Base-by-base conservation (phyloP, 92 coral and sea anemone species). In the Phymanthus crucifer region DNA sequence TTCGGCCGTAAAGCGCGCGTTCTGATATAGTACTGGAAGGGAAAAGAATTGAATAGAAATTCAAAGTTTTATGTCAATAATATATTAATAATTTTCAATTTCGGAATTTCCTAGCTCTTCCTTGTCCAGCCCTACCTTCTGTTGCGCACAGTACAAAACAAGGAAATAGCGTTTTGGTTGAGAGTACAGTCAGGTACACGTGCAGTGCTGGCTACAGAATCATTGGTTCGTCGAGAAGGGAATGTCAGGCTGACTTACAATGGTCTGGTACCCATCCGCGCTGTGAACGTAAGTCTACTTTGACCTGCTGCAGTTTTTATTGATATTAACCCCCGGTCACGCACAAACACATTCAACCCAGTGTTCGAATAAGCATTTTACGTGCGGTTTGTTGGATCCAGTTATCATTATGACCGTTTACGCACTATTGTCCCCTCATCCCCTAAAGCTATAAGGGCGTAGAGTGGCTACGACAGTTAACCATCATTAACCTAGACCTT, bases 191-290 rank as follows among this genome's bases (percentile, higher is more conserved):
- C 12, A 87, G 88, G n/a, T 89, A 87, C 86, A 78, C 84, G 21
- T 92, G 97, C 37, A 66, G 72, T 37, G 26, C 46, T 46, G 94
- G 92, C 4, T 92, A 77, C 80, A 58, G 76, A 38, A 80, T 78
- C 11, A 81, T 90, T 31, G 85, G 82, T 18, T 61, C 88, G 40
- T 37, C 80, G 43, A 67, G 76, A 34, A 73, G 94, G 70, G 77
- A 74, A 31, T 92, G 97, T 66, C 92, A 84, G n/a, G 83, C 92
- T 18, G 97, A 92, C 57, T 86, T 80, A 16, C 77, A 81, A 57
- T 92, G 97, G 97, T 92, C 97, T 31, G 97, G 94, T 18, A 67
- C 50, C 33, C 70, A 67, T 2, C 90, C 94, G 16, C 72, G 78
- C 23, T 92, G 97, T 67, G 73, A 80, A 75, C 93, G 97, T 92